Percentiles rank a stretch among this genome's conserved stretches.
phyloP scores from a whole-genome alignment of 2,113 vertebrate genomes.

The Oreochromis niloticus region DNA sequence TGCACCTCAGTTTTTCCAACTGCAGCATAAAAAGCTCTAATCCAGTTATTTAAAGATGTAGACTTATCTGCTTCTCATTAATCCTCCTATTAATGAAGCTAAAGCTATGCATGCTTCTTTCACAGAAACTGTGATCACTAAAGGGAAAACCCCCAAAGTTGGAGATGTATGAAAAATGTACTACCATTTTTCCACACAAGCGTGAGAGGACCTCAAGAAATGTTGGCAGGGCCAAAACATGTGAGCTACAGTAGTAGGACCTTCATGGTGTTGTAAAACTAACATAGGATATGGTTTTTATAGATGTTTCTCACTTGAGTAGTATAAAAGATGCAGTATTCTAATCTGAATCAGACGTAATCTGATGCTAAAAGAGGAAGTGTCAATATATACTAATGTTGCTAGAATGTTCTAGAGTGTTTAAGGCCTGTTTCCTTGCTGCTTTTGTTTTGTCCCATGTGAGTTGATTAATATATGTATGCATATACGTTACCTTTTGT shows the following conservation, averaged over 20 bases:
- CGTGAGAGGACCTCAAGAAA: background rate
- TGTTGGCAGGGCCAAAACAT: background rate
- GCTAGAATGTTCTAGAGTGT: background rate
- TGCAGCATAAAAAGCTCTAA: accelerated
- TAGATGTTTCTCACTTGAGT: background rate
- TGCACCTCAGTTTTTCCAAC: accelerated
- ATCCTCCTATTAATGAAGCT: background rate
- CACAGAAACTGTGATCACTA: background rate
- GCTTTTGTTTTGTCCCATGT: background rate
- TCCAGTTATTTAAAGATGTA: background rate
- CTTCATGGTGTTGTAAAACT: background rate
- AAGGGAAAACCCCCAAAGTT: background rate
- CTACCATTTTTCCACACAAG: background rate
- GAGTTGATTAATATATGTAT: background rate
- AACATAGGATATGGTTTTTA: background rate
- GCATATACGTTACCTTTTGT: background rate
- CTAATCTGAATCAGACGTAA: background rate
- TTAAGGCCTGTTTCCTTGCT: background rate
- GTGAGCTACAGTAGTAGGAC: background rate
- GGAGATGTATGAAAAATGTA: background rate
- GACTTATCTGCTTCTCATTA: background rate
- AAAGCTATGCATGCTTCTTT: accelerated
- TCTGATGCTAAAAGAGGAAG: background rate
- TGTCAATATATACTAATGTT: background rate
- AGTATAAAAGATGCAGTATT: background rate